phyloP scores from a whole-genome alignment of 2,888 invertebrate genomes.

The Chymomyza amoena region DNA sequence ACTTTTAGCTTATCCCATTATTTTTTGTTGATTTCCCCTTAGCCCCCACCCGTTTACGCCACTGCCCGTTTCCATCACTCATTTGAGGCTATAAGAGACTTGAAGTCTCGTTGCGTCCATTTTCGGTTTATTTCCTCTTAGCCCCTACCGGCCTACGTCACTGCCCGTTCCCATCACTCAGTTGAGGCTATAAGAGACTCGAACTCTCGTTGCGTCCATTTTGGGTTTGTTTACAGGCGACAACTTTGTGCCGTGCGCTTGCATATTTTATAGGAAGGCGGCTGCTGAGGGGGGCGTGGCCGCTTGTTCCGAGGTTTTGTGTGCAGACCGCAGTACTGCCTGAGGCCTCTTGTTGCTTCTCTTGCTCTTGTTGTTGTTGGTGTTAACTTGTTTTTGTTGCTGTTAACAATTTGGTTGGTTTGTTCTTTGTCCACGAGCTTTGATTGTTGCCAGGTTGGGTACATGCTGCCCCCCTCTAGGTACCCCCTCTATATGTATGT shows the following conservation, averaged over 20 bases:
- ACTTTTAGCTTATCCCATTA: no score
- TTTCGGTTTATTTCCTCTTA: background rate
- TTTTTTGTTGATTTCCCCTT: no score
- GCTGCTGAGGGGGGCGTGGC: background rate
- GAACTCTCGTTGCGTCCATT: constrained; percentile 7
- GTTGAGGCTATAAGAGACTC: background rate
- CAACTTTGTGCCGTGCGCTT: constrained; percentile 45
- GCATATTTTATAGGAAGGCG: constrained; percentile 53
- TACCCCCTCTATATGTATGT: constrained; percentile 12
- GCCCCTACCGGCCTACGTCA: no score
- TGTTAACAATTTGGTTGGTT: constrained; percentile 3
- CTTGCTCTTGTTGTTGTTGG: constrained; percentile 18
- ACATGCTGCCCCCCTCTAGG: background rate
- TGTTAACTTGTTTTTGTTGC: constrained; percentile 24
- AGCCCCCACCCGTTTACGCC: no score
- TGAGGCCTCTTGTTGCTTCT: constrained; percentile 3
- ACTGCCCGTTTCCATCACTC: background rate
- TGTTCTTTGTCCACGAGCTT: constrained; percentile 7
- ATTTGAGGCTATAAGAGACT: background rate
- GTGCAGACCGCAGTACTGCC: background rate
- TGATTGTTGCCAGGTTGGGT: constrained; percentile 25
- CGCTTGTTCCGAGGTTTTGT: background rate
- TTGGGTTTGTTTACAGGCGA: constrained; percentile 29
- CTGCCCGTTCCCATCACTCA: constrained; percentile 1
- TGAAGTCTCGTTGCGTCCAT: constrained; percentile 6